phyloP scores from a whole-genome alignment of 2,797 vertebrate species.

The Chelidonichthys spinosus region DNA sequence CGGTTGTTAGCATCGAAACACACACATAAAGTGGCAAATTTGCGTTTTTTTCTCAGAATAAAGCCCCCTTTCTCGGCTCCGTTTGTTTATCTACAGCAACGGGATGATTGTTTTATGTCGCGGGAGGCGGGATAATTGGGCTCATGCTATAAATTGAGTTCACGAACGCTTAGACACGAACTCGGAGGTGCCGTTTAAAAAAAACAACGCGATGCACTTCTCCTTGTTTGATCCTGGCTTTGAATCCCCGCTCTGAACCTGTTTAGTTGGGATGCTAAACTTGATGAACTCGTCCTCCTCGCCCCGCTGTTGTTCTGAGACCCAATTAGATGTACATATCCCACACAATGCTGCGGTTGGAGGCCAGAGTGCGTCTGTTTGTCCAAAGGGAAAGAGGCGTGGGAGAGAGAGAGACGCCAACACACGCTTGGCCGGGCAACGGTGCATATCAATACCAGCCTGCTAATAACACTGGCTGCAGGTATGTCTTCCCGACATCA shows the following conservation, averaged over 20 bases:
- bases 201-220: no score
- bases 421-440: constrained; percentile 65
- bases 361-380: constrained; percentile 77
- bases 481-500: constrained; percentile 82
- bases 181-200: constrained; percentile 16
- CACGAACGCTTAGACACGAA: constrained; percentile 54
- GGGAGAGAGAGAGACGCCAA: constrained; percentile 79
- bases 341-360: constrained; percentile 70
- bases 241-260: constrained; percentile 40
- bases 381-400: constrained; percentile 82
- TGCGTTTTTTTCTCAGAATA: no score
- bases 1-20: no score
- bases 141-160: constrained; percentile 77
- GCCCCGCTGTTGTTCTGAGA: constrained; percentile 72
- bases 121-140: constrained; percentile 71
- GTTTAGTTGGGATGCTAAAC: constrained; percentile 57
- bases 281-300: constrained; percentile 63
- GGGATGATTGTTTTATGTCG: neutral
- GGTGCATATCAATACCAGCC: constrained; percentile 75
- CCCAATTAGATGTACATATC: constrained; percentile 81
- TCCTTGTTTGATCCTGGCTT: neutral
- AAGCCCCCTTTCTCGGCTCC: no score
- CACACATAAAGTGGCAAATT: no score
- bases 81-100: no score
- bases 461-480: constrained; percentile 79